Conservation (phyloP, 2,113 vertebrate species). For the Ammodramus savannarum region DNA sequence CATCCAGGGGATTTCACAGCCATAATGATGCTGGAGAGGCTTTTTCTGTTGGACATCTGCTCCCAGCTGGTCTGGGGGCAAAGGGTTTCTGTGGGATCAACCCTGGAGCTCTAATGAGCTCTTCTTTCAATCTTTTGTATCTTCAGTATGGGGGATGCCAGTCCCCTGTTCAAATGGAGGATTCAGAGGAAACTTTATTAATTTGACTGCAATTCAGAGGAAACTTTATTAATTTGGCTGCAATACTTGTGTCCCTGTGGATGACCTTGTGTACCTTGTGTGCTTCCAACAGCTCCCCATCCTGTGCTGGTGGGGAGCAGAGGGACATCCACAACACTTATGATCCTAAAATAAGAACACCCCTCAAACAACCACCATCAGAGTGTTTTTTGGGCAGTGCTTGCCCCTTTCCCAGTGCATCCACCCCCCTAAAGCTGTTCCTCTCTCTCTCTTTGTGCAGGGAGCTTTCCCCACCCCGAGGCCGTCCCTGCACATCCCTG, state of each 20-base stretch:
- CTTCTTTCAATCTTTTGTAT: not conserved
- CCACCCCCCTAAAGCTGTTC: not conserved
- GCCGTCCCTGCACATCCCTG: slow-evolving; percentile 37
- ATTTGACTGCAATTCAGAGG: not conserved
- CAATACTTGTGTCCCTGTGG: not conserved
- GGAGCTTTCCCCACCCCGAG: slow-evolving; percentile 14
- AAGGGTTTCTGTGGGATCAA: not conserved
- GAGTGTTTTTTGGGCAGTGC: not conserved
- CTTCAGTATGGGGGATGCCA: rapidly evolving
- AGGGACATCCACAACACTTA: not conserved
- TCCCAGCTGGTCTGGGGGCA: not conserved
- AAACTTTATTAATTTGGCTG: not conserved
- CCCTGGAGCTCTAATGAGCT: not conserved
- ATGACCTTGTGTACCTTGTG: not conserved
- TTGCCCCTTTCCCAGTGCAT: not conserved
- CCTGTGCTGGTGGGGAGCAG: not conserved
- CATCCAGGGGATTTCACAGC: not conserved
- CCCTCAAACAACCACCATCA: rapidly evolving
- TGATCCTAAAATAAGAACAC: not conserved
- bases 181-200: not conserved
- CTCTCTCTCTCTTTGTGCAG: slow-evolving; percentile 28
- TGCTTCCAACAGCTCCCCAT: not conserved
- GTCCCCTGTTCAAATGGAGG: not conserved
- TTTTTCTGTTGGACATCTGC: not conserved
- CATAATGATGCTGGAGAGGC: not conserved